These are phyloP conservation scores for Nasonovia ribisnigri DNA, from an alignment of 2,888 invertebrate species.

Conservation along the genomic window DNA sequence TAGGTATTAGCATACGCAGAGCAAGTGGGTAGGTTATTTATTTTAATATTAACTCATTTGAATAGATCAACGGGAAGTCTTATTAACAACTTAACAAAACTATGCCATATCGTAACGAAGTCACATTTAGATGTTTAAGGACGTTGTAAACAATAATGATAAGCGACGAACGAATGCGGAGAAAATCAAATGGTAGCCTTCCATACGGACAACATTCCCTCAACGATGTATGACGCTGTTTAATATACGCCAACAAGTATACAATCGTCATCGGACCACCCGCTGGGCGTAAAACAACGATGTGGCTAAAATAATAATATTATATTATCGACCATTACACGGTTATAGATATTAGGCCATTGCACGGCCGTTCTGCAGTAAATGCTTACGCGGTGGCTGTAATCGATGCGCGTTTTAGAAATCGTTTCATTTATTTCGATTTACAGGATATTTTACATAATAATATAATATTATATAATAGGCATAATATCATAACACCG, in stretches of 20 bases:
- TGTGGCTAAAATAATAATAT: neutral
- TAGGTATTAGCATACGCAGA: no score
- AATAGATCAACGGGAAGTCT: neutral
- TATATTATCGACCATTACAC: neutral
- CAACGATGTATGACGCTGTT: neutral
- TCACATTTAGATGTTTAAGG: neutral
- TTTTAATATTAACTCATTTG: neutral
- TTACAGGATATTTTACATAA: neutral
- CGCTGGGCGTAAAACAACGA: neutral
- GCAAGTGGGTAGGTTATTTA: neutral
- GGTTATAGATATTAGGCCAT: neutral
- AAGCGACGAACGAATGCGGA: neutral
- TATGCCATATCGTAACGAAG: neutral
- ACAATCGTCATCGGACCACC: slow-evolving; percentile 34
- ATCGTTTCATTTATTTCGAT: slow-evolving; percentile 14
- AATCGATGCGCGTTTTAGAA: slow-evolving; percentile 27
- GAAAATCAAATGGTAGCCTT: neutral
- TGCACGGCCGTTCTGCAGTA: no score
- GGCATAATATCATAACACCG: no score
- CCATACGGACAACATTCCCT: neutral
- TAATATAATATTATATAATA: neutral
- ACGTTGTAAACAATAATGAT: neutral
- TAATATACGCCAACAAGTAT: neutral
- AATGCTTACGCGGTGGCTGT: neutral
- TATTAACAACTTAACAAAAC: neutral